Evolutionary conservation across 2,888 invertebrate species (phyloP).

Genomic region (Cylloceria caligata): DNA sequence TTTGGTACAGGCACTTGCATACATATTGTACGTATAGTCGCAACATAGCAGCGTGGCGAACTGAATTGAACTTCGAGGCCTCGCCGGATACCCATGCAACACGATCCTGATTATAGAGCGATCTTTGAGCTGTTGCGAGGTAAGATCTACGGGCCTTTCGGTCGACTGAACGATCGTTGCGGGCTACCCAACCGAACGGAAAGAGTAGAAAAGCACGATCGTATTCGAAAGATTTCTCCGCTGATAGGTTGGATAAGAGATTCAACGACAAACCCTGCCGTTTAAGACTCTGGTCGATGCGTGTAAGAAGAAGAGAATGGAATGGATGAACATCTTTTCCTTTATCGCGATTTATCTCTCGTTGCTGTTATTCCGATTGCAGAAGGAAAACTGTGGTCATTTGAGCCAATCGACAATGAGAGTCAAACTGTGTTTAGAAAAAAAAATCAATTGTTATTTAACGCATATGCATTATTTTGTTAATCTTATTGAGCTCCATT

Average conservation of each 20-base stretch:
- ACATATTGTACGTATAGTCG: background rate
- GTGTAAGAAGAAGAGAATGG: background rate
- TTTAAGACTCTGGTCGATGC: background rate
- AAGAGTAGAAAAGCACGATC: constrained; percentile 51
- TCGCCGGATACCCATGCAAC: constrained; percentile 42
- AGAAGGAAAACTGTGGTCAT: too few species aligned
- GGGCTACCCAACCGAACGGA: constrained; percentile 26
- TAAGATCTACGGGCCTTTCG: constrained; percentile 34
- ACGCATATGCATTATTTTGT: background rate
- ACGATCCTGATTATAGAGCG: constrained; percentile 60
- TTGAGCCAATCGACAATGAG: too few species aligned
- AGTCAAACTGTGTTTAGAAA: background rate
- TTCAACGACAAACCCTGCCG: constrained; percentile 16
- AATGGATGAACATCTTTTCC: background rate
- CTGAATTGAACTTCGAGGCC: constrained; percentile 42
- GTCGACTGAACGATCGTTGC: background rate
- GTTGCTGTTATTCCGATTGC: background rate
- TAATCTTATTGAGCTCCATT: background rate
- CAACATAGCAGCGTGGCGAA: constrained; percentile 46
- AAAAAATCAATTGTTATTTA: background rate
- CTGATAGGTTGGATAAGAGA: constrained; percentile 38
- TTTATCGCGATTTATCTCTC: background rate
- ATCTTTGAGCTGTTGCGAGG: constrained; percentile 41
- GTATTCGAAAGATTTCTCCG: constrained; percentile 53
- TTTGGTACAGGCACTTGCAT: constrained; percentile 3